These are phyloP conservation scores for Bovichtus diacanthus DNA, from an alignment of 2,797 vertebrate genomes.

Conservation along the genomic window DNA sequence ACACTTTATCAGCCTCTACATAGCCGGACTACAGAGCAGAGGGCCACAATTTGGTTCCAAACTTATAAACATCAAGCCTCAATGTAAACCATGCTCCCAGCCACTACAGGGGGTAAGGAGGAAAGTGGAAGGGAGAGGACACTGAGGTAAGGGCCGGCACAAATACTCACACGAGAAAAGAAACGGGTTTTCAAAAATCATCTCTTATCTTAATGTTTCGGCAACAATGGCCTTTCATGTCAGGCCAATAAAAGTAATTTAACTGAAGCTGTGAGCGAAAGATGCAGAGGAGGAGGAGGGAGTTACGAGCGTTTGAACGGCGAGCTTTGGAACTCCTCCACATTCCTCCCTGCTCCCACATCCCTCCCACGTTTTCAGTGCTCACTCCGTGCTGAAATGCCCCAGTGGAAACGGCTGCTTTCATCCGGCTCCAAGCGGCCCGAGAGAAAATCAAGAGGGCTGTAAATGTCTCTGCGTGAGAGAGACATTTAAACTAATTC, in stretches of 20 bases:
- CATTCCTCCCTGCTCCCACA: conserved; percentile 69
- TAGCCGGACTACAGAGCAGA: conserved; percentile 27
- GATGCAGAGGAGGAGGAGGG: conserved; percentile 8
- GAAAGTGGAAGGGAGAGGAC: conserved; percentile 4
- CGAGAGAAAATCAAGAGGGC: conserved; percentile 73
- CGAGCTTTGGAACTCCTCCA: conserved; percentile 61
- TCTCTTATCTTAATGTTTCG: conserved; percentile 29
- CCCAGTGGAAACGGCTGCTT: conserved; percentile 67
- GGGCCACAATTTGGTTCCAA: conserved; percentile 33
- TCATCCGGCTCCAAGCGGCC: conserved; percentile 75
- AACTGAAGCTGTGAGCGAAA: conserved; percentile 30
- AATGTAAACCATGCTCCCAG: conserved; percentile 40
- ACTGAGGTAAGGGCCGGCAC: conserved; percentile 14
- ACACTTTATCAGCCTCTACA: conserved; percentile 43
- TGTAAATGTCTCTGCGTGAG: conserved; percentile 75
- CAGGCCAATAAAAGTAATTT: conserved; percentile 19
- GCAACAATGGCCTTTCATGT: conserved; percentile 19
- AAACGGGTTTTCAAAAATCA: background rate
- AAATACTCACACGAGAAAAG: background rate
- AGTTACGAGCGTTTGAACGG: conserved; percentile 27
- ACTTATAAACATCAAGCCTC: conserved; percentile 38
- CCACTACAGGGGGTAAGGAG: conserved; percentile 28
- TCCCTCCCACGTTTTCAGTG: conserved; percentile 62
- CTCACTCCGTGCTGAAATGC: conserved; percentile 62
- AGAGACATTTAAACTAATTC: conserved; percentile 71